Conservation (phyloP, 2,797 vertebrate species). For the Pelodytes ibericus region DNA sequence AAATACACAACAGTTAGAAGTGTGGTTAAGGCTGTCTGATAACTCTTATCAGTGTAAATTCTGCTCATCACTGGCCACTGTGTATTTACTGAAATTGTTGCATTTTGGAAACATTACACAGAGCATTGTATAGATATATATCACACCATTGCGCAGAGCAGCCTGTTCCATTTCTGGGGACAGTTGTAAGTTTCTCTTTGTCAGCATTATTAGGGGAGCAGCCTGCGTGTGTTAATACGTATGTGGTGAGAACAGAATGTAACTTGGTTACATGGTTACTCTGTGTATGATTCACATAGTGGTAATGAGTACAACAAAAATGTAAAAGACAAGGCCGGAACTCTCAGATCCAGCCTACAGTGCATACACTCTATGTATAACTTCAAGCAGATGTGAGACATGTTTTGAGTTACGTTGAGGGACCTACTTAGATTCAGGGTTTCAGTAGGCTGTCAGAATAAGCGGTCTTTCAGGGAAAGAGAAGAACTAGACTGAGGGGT, state of each 20-base stretch:
- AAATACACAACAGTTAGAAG: too few species aligned
- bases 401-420: background rate
- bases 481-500: background rate
- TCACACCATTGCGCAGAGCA: background rate
- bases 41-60: too few species aligned
- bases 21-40: too few species aligned
- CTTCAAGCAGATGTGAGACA: background rate
- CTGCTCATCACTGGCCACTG: too few species aligned
- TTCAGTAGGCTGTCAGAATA: background rate
- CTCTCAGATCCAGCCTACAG: background rate
- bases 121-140: background rate
- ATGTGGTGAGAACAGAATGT: conserved; percentile 27
- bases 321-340: background rate
- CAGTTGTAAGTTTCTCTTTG: conserved; percentile 5
- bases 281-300: conserved; percentile 37
- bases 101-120: background rate
- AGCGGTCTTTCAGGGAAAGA: background rate
- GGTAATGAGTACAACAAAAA: background rate
- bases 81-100: too few species aligned
- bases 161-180: background rate
- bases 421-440: background rate
- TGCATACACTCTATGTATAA: background rate
- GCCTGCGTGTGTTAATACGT: background rate
- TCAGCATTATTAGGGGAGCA: conserved; percentile 14
- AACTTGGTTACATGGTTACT: background rate